A percentile compares a stretch with the other conserved stretches of the same genome.
Evolutionary conservation across 2,113 vertebrate species (phyloP).

Genomic region (Cochlearius cochlearius): DNA sequence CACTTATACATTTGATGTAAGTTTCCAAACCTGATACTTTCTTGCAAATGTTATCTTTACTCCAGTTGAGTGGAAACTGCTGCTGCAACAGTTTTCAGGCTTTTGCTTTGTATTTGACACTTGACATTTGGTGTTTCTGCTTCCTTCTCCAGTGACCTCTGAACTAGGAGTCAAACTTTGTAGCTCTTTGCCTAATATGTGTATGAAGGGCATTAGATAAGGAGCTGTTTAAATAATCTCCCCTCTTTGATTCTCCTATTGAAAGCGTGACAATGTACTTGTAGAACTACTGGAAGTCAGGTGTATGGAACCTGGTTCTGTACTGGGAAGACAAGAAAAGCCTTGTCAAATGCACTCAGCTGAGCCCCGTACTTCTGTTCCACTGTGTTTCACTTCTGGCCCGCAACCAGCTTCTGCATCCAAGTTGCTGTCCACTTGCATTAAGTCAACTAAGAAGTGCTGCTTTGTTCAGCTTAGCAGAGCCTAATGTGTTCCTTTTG

Average conservation of each 20-base stretch:
- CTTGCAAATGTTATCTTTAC: background rate
- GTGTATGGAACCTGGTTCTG: fast-evolving
- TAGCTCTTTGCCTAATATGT: background rate
- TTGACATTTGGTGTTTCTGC: background rate
- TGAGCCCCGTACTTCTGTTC: background rate
- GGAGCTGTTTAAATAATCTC: background rate
- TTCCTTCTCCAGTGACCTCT: background rate
- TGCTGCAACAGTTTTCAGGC: background rate
- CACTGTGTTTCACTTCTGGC: background rate
- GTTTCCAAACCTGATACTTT: background rate
- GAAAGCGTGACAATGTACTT: background rate
- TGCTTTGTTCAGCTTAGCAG: background rate
- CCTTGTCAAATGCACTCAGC: background rate
- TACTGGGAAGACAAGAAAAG: background rate
- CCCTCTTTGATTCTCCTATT: background rate
- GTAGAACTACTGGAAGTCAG: background rate
- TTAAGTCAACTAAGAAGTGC: background rate
- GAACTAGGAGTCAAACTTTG: background rate
- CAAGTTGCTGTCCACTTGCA: background rate
- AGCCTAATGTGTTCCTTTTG: background rate
- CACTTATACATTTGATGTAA: background rate
- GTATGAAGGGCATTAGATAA: background rate
- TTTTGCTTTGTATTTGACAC: background rate
- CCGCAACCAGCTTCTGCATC: background rate
- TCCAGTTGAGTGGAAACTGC: background rate